These are phyloP conservation scores for Corydoras maculifer DNA, from an alignment of 2,113 vertebrate genomes.

Conservation along the genomic window DNA sequence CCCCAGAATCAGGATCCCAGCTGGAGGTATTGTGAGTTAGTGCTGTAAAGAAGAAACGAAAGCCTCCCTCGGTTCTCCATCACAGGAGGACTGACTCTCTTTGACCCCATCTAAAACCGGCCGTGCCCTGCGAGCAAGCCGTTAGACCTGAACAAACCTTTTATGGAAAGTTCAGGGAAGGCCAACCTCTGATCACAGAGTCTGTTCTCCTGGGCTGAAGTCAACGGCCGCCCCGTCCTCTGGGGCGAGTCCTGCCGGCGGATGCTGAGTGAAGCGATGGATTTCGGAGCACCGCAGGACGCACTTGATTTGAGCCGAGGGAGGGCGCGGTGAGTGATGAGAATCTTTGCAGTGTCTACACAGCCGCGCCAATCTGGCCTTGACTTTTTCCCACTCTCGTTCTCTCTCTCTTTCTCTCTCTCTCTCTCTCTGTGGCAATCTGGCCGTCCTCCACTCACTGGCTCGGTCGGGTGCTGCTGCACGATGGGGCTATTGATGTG, in stretches of 20 bases:
- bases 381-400: constrained; percentile 12
- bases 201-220: constrained; percentile 15
- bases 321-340: constrained; percentile 63
- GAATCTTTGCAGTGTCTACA: constrained; percentile 47
- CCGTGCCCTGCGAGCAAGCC: background rate
- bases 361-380: constrained; percentile 54
- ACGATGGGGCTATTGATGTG: constrained; percentile 24
- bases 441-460: background rate
- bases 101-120: background rate
- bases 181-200: constrained; percentile 7
- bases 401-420: constrained; percentile 19
- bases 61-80: background rate
- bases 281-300: constrained; percentile 50
- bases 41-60: background rate
- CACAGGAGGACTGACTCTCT: background rate
- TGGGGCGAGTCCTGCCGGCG: constrained; percentile 35
- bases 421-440: background rate
- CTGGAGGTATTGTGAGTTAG: too few relatives aligned
- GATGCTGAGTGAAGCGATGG: constrained; percentile 42
- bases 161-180: constrained; percentile 5
- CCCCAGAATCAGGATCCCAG: too few relatives aligned
- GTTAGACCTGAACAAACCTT: constrained; percentile 1
- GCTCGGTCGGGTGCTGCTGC: constrained; percentile 5
- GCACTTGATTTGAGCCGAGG: constrained; percentile 64
- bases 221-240: constrained; percentile 4